Evolutionary conservation across 2,113 vertebrate species (phyloP).

Genomic region (Centropus unirufus): DNA sequence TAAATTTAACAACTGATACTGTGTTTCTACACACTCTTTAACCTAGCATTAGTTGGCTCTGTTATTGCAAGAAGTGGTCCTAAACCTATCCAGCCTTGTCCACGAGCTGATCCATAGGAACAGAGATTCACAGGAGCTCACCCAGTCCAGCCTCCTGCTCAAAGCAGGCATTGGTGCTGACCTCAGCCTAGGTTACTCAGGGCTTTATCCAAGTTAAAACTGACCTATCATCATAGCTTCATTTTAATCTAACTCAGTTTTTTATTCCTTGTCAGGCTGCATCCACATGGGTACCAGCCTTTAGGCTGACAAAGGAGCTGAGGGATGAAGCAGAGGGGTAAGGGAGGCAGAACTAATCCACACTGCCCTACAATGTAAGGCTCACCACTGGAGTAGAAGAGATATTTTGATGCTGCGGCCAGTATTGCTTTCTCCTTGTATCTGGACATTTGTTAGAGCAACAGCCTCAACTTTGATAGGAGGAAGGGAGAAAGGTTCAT

Average conservation of each 20-base stretch:
- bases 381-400: background rate
- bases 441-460: background rate
- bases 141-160: background rate
- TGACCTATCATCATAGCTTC: background rate
- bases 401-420: background rate
- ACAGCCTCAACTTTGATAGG: background rate
- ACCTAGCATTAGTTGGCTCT: background rate
- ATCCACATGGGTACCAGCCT: background rate
- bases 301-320: background rate
- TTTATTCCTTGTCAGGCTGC: background rate
- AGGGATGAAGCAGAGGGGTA: background rate
- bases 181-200: background rate
- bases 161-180: background rate
- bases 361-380: background rate
- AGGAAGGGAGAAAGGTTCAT: background rate
- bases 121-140: background rate
- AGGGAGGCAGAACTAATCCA: background rate
- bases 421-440: background rate
- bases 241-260: background rate
- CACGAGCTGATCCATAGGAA: background rate
- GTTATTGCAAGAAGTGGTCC: background rate
- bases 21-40: background rate
- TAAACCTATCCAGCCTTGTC: background rate
- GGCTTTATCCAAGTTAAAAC: background rate
- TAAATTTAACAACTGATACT: background rate